These are phyloP conservation scores for Adelosebastes latens DNA, from an alignment of 2,797 vertebrate genomes.

Conservation along the genomic window DNA sequence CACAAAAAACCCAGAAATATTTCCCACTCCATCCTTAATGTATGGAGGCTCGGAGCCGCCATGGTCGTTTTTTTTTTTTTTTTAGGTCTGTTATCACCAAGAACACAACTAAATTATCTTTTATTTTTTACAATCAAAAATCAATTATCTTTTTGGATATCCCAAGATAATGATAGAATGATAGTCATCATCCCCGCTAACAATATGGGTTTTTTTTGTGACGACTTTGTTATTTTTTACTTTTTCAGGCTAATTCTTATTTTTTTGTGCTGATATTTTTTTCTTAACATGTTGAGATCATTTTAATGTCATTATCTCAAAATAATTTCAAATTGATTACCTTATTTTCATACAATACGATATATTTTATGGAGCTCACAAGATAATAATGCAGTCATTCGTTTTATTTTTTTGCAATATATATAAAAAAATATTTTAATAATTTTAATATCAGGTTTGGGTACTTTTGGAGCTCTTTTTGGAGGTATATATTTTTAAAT, in stretches of 20 bases:
- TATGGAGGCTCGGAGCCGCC: conserved; percentile 1
- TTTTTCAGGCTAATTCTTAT: not conserved
- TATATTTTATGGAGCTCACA: not conserved
- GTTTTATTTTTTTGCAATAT: no score
- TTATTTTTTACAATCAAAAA: not conserved
- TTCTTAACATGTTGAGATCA: not conserved
- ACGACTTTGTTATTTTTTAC: not conserved
- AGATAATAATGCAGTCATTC: not conserved
- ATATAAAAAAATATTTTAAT: no score
- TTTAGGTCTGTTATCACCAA: not conserved
- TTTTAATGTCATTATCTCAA: not conserved
- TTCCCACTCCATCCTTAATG: not conserved
- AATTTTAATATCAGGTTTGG: not conserved
- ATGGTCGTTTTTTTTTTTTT: not conserved
- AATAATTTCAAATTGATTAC: not conserved
- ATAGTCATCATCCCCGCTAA: not conserved
- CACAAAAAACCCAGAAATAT: not conserved
- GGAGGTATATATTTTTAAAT: not conserved
- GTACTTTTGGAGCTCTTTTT: not conserved
- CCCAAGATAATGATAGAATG: no score
- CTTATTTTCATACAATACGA: not conserved
- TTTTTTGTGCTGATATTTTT: not conserved
- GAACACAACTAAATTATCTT: not conserved
- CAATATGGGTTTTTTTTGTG: not conserved
- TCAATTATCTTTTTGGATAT: not conserved